phyloP scores from a whole-genome alignment of 2,888 invertebrate species.

The Pycnomerus fuliginosus region DNA sequence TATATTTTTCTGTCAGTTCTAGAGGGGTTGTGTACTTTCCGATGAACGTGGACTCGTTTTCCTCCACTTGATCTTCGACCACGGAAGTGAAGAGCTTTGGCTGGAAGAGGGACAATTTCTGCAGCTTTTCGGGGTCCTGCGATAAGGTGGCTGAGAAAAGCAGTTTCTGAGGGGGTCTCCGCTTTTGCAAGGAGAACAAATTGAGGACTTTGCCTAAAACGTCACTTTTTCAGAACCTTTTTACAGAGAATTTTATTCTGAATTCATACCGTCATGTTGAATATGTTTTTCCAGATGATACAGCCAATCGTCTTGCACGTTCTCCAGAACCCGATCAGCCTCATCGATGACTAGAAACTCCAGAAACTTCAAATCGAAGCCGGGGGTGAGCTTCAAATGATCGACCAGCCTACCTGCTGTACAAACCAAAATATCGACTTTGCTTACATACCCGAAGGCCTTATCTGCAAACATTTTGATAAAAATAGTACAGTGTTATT shows the following conservation, averaged over 20 bases:
- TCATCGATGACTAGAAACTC: slow-evolving; percentile 92
- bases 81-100: slow-evolving; percentile 88
- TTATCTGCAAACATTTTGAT: slow-evolving; percentile 55
- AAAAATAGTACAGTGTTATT: too few species aligned
- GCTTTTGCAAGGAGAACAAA: slow-evolving; percentile 41
- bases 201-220: slow-evolving; percentile 37
- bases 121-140: slow-evolving; percentile 93
- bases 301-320: slow-evolving; percentile 89
- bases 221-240: neutral
- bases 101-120: slow-evolving; percentile 84
- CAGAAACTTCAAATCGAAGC: slow-evolving; percentile 70
- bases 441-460: slow-evolving; percentile 59
- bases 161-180: slow-evolving; percentile 70
- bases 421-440: slow-evolving; percentile 84
- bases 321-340: slow-evolving; percentile 93
- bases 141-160: slow-evolving; percentile 97
- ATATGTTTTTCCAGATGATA: slow-evolving; percentile 75
- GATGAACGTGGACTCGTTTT: slow-evolving; percentile 55
- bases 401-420: slow-evolving; percentile 93
- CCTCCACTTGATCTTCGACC: slow-evolving; percentile 43
- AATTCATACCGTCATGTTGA: slow-evolving; percentile 42
- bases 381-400: slow-evolving; percentile 81
- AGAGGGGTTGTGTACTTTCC: slow-evolving; percentile 83
- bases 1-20: slow-evolving; percentile 70
- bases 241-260: too few species aligned